Evolutionary conservation across 2,888 invertebrate species (phyloP), one percentile per base, ranked within the genome.

Genomic region (Trichopoda pennipes): DNA sequence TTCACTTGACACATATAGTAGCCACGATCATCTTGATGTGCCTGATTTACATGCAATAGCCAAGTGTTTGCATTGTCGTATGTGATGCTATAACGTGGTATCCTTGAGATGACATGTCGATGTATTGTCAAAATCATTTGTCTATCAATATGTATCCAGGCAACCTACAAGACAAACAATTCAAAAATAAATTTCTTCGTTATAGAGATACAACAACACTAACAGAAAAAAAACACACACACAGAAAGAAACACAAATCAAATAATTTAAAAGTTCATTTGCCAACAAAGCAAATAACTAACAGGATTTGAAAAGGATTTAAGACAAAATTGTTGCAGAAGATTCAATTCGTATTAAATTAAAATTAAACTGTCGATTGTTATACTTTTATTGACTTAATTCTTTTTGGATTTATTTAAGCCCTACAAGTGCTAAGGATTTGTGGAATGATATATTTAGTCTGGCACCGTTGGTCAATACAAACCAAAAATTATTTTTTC

Each of bases 71-170:
- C 96, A 91, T 97, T 97, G 92, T 97, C 96, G 90, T 97, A 96
- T 7, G 96, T 95, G 76, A 98, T 96, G 90, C 96, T 96, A 92
- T 97, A 97, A 85, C 97, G 93, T n/a, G 97, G 95, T 91, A 98
- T 95, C 78, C 96, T 93, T 12, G 97, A 96, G 88, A 98, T 97
- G 86, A 98, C 96, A 92, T 97, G 97, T 35, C 96, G 94, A 92
- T 98, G 97, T 89, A 98, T 96, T 55, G 97, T 97, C 85, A 98
- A 93, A 88, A 98, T 95, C 96, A 97, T 97, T 92, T 97, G 96
- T 66, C 97, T 94, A 91, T 97, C 97, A 89, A 98, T 97, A 92
- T 97, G 97, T 88, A 97, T 95, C 97, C 97, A 98, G 84, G 97
- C 97, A 88, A 98, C 97, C 97, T 98, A 91, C 12, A 17, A 23